phyloP scores from a whole-genome alignment of 2,888 invertebrate species.

The Suillia variegata region DNA sequence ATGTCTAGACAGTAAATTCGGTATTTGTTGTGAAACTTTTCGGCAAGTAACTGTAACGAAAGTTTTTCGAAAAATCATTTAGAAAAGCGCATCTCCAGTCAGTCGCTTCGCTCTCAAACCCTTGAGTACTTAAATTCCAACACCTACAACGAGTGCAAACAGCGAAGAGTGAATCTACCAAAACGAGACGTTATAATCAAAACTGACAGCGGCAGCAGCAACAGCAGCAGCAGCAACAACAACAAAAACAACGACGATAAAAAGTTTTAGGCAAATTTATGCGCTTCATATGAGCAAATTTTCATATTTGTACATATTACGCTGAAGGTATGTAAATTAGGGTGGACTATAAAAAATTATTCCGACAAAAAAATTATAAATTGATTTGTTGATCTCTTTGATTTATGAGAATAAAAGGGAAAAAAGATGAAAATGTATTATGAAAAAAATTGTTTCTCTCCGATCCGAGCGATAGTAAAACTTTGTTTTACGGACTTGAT shows the following conservation, averaged over 20 bases:
- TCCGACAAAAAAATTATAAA: no score
- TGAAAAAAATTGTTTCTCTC: no score
- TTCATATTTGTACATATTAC: conserved; percentile 1
- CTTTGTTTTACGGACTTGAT: no score
- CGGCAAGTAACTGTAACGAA: conserved; percentile 1
- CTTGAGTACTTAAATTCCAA: background rate
- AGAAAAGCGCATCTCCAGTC: conserved; percentile 9
- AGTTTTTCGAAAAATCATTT: conserved; percentile 18
- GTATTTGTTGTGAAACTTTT: conserved; percentile 28
- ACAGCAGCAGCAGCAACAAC: background rate
- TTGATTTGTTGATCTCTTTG: no score
- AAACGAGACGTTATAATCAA: conserved; percentile 7
- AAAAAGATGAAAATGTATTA: no score
- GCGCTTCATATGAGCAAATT: conserved; percentile 2
- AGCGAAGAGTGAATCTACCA: background rate
- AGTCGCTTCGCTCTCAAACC: background rate
- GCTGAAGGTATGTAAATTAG: background rate
- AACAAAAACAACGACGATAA: background rate
- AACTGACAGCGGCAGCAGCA: conserved; percentile 1
- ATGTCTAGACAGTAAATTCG: conserved; percentile 42
- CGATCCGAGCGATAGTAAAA: no score
- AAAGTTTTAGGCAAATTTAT: conserved; percentile 1
- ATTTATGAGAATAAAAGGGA: no score
- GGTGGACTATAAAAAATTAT: no score
- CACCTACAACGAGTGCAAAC: background rate